A percentile compares a stretch with the other conserved stretches of the same genome.
Conservation (phyloP, 2,113 vertebrate genomes). For the Pycnonotus jocosus region DNA sequence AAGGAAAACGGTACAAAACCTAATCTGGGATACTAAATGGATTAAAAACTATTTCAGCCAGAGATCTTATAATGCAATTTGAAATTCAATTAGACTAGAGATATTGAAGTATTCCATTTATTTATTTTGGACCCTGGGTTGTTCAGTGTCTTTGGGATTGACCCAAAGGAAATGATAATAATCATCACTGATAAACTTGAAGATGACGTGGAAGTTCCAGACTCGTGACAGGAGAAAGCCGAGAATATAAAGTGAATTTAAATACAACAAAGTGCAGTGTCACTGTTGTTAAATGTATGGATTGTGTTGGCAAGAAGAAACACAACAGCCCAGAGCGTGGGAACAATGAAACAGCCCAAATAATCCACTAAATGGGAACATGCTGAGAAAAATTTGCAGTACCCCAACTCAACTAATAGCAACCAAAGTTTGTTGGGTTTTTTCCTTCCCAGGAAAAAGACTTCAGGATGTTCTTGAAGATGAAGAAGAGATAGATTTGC, state of each 20-base stretch:
- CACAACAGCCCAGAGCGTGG: not conserved
- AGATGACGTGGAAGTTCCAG: not conserved
- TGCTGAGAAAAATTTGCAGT: not conserved
- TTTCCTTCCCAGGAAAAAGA: not conserved
- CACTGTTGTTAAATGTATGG: not conserved
- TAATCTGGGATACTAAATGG: slow-evolving; percentile 45
- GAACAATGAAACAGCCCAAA: not conserved
- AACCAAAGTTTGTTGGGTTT: not conserved
- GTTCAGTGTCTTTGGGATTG: slow-evolving; percentile 15
- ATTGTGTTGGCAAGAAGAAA: not conserved
- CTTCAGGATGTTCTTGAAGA: not conserved
- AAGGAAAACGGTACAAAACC: slow-evolving; percentile 35
- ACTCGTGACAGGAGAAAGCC: not conserved
- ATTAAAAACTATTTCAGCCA: slow-evolving; percentile 52
- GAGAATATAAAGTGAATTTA: not conserved
- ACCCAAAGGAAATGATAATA: slow-evolving; percentile 49
- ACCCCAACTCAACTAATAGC: not conserved
- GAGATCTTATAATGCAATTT: slow-evolving; percentile 35
- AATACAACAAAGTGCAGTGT: not conserved
- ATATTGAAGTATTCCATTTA: slow-evolving; percentile 22
- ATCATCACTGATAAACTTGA: not conserved
- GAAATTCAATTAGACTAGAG: slow-evolving; percentile 38
- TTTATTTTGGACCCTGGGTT: slow-evolving; percentile 14
- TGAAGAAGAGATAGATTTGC: not conserved
- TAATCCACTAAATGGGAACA: not conserved